These are phyloP conservation scores for Seriola quinqueradiata DNA, from an alignment of 2,113 vertebrate species.

Conservation along the genomic window DNA sequence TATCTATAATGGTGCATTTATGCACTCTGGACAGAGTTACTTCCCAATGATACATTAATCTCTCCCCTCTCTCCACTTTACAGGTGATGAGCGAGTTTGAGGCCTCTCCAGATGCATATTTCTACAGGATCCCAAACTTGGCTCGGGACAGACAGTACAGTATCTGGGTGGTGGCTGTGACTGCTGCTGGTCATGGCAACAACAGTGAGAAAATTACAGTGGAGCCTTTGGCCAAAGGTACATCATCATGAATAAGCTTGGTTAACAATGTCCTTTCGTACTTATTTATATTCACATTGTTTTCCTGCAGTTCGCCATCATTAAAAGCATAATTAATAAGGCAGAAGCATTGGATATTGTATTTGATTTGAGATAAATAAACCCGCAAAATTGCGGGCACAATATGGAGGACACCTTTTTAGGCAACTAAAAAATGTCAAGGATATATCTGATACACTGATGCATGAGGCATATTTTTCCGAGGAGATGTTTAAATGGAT, in stretches of 20 bases:
- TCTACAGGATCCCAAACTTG: slow-evolving; percentile 96
- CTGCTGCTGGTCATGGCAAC: slow-evolving; percentile 96
- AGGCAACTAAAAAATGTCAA: neutral
- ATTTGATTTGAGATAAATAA: neutral
- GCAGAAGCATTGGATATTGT: neutral
- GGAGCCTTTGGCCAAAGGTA: slow-evolving; percentile 96
- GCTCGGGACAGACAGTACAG: slow-evolving; percentile 96
- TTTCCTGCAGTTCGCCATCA: neutral
- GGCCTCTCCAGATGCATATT: slow-evolving; percentile 95
- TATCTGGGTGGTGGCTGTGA: slow-evolving; percentile 98
- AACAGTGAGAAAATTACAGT: slow-evolving; percentile 97
- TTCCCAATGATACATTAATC: slow-evolving; percentile 57
- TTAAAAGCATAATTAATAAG: too few species aligned
- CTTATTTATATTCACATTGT: neutral
- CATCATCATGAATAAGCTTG: neutral
- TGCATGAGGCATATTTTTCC: neutral
- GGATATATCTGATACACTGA: neutral
- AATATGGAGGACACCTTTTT: neutral
- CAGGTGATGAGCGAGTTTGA: slow-evolving; percentile 99
- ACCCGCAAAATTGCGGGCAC: too few species aligned
- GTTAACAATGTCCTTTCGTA: neutral
- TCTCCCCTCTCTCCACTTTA: slow-evolving; percentile 39
- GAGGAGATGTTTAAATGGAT: neutral
- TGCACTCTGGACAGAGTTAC: neutral
- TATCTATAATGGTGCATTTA: neutral